These are phyloP conservation scores for Agonopterix alstromeriana DNA, from an alignment of 2,888 invertebrate genomes.

Conservation along the genomic window DNA sequence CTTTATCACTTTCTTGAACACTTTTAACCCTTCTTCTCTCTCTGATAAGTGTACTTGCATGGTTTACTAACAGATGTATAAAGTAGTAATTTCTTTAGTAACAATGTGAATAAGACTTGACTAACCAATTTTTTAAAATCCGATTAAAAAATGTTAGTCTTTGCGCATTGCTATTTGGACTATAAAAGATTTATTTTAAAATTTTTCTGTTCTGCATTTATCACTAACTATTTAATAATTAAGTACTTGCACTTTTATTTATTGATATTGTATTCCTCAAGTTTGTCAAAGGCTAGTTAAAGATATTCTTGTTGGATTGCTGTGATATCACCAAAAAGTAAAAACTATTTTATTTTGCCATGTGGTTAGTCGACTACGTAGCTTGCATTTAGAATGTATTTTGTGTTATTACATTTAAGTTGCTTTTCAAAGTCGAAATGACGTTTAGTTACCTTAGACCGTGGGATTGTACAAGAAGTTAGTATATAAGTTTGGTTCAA, in stretches of 20 bases:
- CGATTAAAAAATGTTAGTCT: no score
- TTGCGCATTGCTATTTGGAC: no score
- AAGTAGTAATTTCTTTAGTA: no score
- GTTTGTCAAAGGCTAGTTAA: no score
- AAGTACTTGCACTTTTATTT: no score
- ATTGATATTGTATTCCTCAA: no score
- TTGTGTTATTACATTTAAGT: not conserved
- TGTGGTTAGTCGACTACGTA: constrained; percentile 9
- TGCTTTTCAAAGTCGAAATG: not conserved
- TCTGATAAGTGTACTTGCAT: not conserved
- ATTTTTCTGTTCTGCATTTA: no score
- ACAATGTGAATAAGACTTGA: no score
- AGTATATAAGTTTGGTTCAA: constrained; percentile 3
- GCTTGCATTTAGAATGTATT: constrained; percentile 15
- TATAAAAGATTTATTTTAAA: no score
- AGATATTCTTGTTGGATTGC: not conserved
- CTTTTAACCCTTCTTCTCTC: not conserved
- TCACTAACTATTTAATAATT: no score
- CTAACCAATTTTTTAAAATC: no score
- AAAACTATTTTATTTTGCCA: not conserved
- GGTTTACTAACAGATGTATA: not conserved
- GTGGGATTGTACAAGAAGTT: constrained; percentile 4
- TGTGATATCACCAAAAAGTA: constrained; percentile 3
- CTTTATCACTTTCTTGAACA: constrained; percentile 4
- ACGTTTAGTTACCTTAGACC: constrained; percentile 7